Conservation (phyloP, 2,888 invertebrate genomes). For the Trichopoda pennipes region DNA sequence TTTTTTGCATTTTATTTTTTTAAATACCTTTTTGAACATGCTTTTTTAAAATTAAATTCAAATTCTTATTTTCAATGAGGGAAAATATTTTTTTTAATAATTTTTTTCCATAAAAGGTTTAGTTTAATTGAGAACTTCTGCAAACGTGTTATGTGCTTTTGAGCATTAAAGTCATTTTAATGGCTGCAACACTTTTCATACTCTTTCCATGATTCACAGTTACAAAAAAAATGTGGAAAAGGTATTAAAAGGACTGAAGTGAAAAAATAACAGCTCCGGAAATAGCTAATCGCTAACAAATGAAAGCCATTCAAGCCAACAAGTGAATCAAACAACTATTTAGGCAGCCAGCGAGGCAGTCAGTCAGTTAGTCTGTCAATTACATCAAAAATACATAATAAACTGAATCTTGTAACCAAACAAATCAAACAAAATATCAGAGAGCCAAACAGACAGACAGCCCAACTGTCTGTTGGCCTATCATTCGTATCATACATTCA, state of each 20-base stretch:
- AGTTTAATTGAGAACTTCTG: background rate
- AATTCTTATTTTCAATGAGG: too few relatives aligned
- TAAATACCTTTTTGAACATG: too few relatives aligned
- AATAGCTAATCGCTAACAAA: constrained; percentile 70
- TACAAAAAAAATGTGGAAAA: constrained; percentile 12
- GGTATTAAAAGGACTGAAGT: constrained; percentile 14
- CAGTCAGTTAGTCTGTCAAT: constrained; percentile 23
- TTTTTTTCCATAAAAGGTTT: background rate
- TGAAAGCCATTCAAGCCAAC: constrained; percentile 59
- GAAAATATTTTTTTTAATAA: too few relatives aligned
- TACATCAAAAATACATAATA: background rate
- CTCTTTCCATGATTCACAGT: background rate
- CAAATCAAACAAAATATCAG: too few relatives aligned
- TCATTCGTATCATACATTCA: constrained; percentile 26
- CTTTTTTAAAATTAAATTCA: too few relatives aligned
- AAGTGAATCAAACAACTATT: constrained; percentile 33
- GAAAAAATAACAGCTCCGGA: constrained; percentile 64
- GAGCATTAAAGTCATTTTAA: constrained; percentile 37
- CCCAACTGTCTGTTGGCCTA: constrained; percentile 4
- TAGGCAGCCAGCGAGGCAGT: constrained; percentile 14
- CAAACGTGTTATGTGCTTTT: background rate
- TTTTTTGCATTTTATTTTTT: too few relatives aligned
- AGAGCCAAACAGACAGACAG: background rate
- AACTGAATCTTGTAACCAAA: background rate
- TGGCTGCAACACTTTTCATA: constrained; percentile 44